Conservation (phyloP, 2,797 vertebrate genomes). For the Caiman crocodilus region DNA sequence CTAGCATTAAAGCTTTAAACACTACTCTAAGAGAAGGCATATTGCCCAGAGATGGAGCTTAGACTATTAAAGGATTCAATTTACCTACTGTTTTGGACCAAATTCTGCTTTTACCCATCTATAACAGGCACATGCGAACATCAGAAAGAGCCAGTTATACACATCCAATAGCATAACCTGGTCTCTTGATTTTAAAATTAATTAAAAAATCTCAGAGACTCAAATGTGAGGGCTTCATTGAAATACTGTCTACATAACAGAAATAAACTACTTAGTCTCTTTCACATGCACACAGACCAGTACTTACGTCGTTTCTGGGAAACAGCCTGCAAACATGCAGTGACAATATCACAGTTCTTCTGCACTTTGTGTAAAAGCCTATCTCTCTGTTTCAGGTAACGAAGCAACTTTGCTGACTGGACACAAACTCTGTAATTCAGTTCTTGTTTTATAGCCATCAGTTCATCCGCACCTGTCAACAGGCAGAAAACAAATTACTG, state of each 20-base stretch:
- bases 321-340: constrained; percentile 94
- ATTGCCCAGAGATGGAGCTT: not conserved
- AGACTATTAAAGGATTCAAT: not conserved
- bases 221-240: not conserved
- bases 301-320: constrained; percentile 96
- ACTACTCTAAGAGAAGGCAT: not conserved
- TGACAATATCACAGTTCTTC: constrained; percentile 95
- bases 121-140: not conserved
- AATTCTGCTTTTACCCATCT: not conserved
- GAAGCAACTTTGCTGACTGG: constrained; percentile 92
- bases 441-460: constrained; percentile 89
- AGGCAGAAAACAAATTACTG: constrained; percentile 54
- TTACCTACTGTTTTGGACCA: not conserved
- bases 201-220: not conserved
- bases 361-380: constrained; percentile 89
- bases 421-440: constrained; percentile 88
- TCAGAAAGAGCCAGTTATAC: not conserved
- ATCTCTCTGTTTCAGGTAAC: constrained; percentile 93
- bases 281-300: rapidly evolving
- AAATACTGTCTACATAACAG: not conserved
- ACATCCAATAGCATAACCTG: not conserved
- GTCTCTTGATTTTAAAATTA: not conserved
- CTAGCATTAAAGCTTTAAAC: not conserved
- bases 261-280: constrained; percentile 8
- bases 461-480: constrained; percentile 84